A percentile compares a stretch with the other conserved stretches of the same genome.
These are phyloP conservation scores for Drosophila prolongata DNA, from an alignment of 2,888 invertebrate species.

Conservation along the genomic window DNA sequence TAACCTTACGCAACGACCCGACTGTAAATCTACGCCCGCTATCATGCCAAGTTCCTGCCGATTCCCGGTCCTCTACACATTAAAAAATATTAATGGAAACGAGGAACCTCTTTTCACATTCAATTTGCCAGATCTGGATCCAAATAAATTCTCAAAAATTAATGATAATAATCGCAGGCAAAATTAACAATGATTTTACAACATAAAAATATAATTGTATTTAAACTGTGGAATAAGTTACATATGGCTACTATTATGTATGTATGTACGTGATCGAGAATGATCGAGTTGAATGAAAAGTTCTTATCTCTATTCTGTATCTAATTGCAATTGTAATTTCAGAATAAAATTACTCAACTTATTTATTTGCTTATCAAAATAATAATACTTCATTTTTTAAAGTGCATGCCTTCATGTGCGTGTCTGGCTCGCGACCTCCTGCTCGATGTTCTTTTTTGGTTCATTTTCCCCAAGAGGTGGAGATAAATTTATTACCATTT, in stretches of 20 bases:
- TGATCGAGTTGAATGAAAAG: not conserved
- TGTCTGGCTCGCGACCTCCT: conserved; percentile 40
- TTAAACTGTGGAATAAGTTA: too few relatives aligned
- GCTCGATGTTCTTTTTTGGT: conserved; percentile 11
- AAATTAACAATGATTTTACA: too few relatives aligned
- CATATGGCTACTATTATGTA: too few relatives aligned
- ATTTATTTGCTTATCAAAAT: too few relatives aligned
- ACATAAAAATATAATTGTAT: too few relatives aligned
- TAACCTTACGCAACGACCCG: conserved; percentile 74
- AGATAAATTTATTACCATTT: conserved; percentile 77
- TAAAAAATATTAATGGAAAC: not conserved
- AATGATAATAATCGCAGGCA: too few relatives aligned
- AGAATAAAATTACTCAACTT: too few relatives aligned
- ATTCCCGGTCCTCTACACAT: conserved; percentile 11
- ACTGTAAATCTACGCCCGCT: conserved; percentile 68
- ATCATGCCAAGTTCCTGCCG: conserved; percentile 71
- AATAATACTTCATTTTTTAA: not conserved
- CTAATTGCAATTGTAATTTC: not conserved
- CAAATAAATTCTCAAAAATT: too few relatives aligned
- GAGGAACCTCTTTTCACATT: too few relatives aligned
- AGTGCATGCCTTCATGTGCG: conserved; percentile 34
- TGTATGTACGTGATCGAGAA: not conserved
- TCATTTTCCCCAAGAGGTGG: conserved; percentile 46
- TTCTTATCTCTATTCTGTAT: not conserved
- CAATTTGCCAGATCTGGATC: too few relatives aligned